Conservation (phyloP, 2,888 invertebrate species). For the Pollenia griseotomentosa region DNA sequence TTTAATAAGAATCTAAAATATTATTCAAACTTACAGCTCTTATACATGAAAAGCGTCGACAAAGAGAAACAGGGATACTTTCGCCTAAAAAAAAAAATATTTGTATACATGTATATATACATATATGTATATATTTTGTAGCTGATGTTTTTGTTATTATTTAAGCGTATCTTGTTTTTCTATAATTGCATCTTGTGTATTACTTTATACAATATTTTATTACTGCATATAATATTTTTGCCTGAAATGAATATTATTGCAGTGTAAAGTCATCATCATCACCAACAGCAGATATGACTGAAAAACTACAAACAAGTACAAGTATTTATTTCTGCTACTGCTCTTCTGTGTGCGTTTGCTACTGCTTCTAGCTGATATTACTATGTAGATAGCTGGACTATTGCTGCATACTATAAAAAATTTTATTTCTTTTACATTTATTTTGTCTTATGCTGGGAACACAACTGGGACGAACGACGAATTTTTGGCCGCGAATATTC, state of each 20-base stretch:
- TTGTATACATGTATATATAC: neutral
- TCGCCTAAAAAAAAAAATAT: constrained; percentile 44
- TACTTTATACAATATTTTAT: constrained; percentile 12
- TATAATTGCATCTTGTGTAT: constrained; percentile 50
- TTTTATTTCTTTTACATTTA: constrained; percentile 45
- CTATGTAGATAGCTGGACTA: constrained; percentile 12
- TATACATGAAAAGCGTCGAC: constrained; percentile 52
- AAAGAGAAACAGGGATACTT: constrained; percentile 47
- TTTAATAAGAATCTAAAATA: constrained; percentile 46
- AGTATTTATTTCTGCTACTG: constrained; percentile 7
- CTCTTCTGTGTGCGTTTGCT: constrained; percentile 3
- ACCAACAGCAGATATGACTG: neutral
- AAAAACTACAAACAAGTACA: neutral
- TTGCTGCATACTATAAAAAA: constrained; percentile 64
- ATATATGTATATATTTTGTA: neutral
- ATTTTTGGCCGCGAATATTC: too few relatives aligned
- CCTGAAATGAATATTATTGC: constrained; percentile 24
- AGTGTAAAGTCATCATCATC: constrained; percentile 1
- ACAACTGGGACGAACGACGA: too few relatives aligned
- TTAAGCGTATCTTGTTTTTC: constrained; percentile 50
- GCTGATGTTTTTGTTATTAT: constrained; percentile 38
- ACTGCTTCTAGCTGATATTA: constrained; percentile 10
- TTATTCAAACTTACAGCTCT: constrained; percentile 32
- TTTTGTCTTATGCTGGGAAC: neutral
- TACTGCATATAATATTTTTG: constrained; percentile 28